A percentile compares a stretch with the other conserved stretches of the same genome.
phyloP scores from a whole-genome alignment of 2,113 vertebrate genomes.

The Chelonoidis abingdonii region DNA sequence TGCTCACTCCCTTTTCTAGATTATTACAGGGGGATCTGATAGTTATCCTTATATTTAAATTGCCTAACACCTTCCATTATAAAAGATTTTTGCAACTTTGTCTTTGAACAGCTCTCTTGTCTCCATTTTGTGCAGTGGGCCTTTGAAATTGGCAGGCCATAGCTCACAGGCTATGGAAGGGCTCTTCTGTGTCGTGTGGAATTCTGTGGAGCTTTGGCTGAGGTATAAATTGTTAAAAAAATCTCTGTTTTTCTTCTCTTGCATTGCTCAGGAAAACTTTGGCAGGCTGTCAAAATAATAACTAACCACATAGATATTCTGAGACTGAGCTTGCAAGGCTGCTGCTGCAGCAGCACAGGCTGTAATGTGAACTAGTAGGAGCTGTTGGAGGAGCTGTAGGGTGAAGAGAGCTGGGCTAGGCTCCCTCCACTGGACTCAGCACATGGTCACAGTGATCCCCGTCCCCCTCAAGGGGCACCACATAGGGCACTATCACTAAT shows the following conservation, averaged over 20 bases:
- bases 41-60: neutral
- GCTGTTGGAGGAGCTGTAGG: neutral
- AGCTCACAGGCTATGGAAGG: neutral
- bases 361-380: neutral
- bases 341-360: rapidly evolving
- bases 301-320: neutral
- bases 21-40: neutral
- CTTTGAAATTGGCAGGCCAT: neutral
- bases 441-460: neutral
- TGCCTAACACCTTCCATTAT: neutral
- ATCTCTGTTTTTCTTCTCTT: neutral
- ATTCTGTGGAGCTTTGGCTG: neutral
- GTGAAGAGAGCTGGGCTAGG: neutral
- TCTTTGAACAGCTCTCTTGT: neutral
- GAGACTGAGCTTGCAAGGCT: neutral
- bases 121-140: neutral
- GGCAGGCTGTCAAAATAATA: constrained; percentile 3
- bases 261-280: neutral
- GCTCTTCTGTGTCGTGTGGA: neutral
- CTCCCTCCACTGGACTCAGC: neutral
- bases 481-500: neutral
- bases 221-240: neutral
- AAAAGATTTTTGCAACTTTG: neutral
- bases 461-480: neutral
- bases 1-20: neutral